Base-by-base conservation (phyloP, 2,888 invertebrate species). In the Melanargia galathea region DNA sequence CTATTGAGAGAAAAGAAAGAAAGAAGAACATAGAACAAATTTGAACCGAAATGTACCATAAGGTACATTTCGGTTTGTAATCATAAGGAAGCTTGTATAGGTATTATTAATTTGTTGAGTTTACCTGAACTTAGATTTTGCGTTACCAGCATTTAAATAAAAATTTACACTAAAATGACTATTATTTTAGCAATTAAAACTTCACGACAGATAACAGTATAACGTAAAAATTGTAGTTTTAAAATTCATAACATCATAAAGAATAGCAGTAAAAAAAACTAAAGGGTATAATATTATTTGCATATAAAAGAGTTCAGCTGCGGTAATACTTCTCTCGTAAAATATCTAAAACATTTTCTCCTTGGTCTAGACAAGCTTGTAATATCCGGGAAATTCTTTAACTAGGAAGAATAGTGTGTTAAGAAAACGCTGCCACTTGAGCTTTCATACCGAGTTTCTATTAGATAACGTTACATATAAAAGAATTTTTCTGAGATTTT, bases 401-500 rank as follows among this genome's bases (percentile, higher is more conserved):
- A 61, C 69, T 65, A 74, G 26, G 45, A 65, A 67, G 60, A 65
- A 67, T 65, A 59, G 58, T 56, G 60, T 64, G 55, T 63, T n/a
- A 78, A 78, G 75, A 74, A 79, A 78, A 74, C 75, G 68, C 71
- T 71, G 74, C 76, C 73, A 78, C 79, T 81, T 73, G 73, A 78
- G 77, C 72, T 77, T 79, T 74, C 72, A 71, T 73, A 70, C 74
- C 72, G 71, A 66, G 74, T 79, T 74, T 71, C 73, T 71, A 71
- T 71, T 73, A 73, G 20, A 52, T 52, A 33, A 35, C 73, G 74
- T 69, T 74, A 75, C 77, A 77, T 77, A 78, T 73, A 70, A 72
- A 70, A 73, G 73, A 73, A 63, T 66, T 67, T 68, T 70, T 68
- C 72, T 63, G 65, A 71, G 66, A 73, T 69, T 72, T 60, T 65